phyloP scores from a whole-genome alignment of 2,888 invertebrate genomes.

The Tipula helvola region DNA sequence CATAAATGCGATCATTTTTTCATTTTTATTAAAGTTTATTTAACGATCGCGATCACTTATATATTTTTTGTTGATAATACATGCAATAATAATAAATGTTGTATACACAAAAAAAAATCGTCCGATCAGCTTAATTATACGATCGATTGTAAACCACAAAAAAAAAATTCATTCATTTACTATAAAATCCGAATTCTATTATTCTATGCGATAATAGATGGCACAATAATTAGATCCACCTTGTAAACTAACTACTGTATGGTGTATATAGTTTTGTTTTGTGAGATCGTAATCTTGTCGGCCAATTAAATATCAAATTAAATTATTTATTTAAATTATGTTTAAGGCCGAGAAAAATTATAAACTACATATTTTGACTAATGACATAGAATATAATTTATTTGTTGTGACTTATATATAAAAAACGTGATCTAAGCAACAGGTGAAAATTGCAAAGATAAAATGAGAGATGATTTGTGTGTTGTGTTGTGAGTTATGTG shows the following conservation, averaged over 20 bases:
- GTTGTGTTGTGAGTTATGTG: neutral
- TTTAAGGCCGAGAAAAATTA: neutral
- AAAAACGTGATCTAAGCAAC: neutral
- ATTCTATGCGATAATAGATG: neutral
- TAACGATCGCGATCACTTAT: constrained; percentile 4
- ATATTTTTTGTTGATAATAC: neutral
- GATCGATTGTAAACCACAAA: neutral
- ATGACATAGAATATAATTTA: neutral
- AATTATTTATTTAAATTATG: neutral
- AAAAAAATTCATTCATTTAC: neutral
- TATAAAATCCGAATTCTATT: neutral
- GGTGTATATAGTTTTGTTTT: too few relatives aligned
- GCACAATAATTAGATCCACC: neutral
- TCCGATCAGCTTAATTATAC: neutral
- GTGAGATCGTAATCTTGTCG: neutral
- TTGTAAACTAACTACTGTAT: too few relatives aligned
- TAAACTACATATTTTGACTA: neutral
- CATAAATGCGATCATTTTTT: neutral
- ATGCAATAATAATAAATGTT: neutral
- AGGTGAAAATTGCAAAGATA: neutral
- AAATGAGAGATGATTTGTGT: neutral
- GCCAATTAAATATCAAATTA: neutral
- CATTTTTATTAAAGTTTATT: neutral
- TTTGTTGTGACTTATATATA: neutral
- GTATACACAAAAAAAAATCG: neutral